Base-by-base conservation (phyloP, 2,113 vertebrate species). In the Falcunculus frontatus region DNA sequence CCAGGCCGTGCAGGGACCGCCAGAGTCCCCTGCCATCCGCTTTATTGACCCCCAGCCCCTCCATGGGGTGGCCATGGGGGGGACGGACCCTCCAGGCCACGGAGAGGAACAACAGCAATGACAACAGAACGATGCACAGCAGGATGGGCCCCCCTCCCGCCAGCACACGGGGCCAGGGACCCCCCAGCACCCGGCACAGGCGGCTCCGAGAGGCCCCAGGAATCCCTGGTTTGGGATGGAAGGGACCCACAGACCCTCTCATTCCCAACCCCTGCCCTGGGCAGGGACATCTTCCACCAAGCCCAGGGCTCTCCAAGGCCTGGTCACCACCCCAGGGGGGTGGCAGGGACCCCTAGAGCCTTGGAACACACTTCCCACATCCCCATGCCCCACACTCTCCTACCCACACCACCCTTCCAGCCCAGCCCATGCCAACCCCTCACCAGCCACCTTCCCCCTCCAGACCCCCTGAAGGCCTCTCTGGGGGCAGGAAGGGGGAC, bases 21-120 rank as follows among this genome's bases (percentile, higher is more conserved):
- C 3, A 32, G 37, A 10, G 10, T 84, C 76, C 79, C 80, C 88
- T 82, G 72, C 67, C 76, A 86, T 93, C 92, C 1, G 3, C 78
- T 97, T 97, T 97, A 96, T 96, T 97, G 93, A 89, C 69, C 16
- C 52, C 62, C 76, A 30, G 37, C 41, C 22, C 62, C 67, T 37
- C 44, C 5, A 0, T 0, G 2, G 68, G 37, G 83, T 10, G 5
- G 41, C 89, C 3, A 7, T 7, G 5, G 33, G 39, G 67, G 39
- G 1, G 2, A 87, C 0, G 0, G 41, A 52, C 14, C 44, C 47
- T 56, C 53, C 29, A 8, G 47, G 29, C 57, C 4, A 7, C 3
- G 50, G 65, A 57, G 56, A 75, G 69, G 37, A 35, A 52, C 60
- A 93, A 82, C 82, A 85, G 68, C 11, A 19, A 88, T 1, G 7